These are phyloP conservation scores for Ommatoiulus sabulosus DNA, from an alignment of 2,888 invertebrate genomes.

Conservation along the genomic window DNA sequence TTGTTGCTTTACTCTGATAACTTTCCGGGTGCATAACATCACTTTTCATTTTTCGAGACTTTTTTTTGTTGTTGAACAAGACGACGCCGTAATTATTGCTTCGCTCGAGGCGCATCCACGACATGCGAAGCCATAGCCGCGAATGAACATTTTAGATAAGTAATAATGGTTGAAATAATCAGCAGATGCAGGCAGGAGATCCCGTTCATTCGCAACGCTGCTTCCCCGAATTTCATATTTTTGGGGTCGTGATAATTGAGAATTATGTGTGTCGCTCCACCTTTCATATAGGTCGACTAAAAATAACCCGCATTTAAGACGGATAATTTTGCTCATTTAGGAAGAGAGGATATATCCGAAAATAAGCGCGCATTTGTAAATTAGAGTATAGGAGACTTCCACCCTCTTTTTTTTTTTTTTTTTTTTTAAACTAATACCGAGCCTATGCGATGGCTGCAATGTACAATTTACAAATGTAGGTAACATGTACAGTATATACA, in stretches of 20 bases:
- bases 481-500: too few relatives aligned
- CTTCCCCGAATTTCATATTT: not conserved
- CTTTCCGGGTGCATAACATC: conserved; percentile 22
- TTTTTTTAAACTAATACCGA: too few relatives aligned
- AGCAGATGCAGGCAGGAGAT: not conserved
- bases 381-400: not conserved
- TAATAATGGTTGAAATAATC: conserved; percentile 1
- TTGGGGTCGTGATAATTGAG: not conserved
- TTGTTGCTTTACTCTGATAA: conserved; percentile 34
- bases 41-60: not conserved
- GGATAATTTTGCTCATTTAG: conserved; percentile 28
- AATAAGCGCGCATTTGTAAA: not conserved
- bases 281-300: conserved; percentile 13
- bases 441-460: too few relatives aligned
- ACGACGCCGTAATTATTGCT: not conserved
- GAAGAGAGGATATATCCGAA: conserved; percentile 17
- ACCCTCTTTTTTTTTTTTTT: too few relatives aligned
- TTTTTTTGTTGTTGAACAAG: not conserved
- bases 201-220: not conserved
- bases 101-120: not conserved
- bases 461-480: too few relatives aligned
- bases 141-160: not conserved
- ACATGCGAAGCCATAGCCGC: not conserved
- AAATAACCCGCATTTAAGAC: not conserved
- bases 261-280: conserved; percentile 18